Base-by-base conservation (phyloP, 2,888 invertebrate species). In the Petrolisthes manimaculis region DNA sequence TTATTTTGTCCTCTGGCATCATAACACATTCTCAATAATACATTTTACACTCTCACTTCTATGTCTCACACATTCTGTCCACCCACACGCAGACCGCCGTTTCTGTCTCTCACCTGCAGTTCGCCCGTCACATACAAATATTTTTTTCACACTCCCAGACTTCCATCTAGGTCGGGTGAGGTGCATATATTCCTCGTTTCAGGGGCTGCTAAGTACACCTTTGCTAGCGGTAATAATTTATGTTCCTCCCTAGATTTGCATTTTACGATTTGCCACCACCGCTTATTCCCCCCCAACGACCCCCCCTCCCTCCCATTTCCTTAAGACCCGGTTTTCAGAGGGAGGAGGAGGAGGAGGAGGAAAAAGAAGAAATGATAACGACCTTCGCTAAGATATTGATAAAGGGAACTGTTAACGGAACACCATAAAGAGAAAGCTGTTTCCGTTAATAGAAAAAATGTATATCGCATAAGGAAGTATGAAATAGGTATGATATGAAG, bases 191-290 rank as follows among this genome's bases (percentile, higher is more conserved):
- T 83, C 21, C 61, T 8, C 69, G 6, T 78, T 69, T 69, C 83
- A 53, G 77, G 83, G 77, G n/a, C n/a, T n/a, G 83, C 83, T 83
- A 83, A 83, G 61, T 78, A 69, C 83, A 78, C 83, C 83, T 56
- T 86, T 55, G 24, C 24, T 71, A 83, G 79, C 78, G 53, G 83
- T 83, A 83, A 82, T 86, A 86, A 83, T 86, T 86, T 82, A 86
- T 86, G 86, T 83, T 75, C 69, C 69, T 83, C 83, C 67, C 53
- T 75, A 56, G 78, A 86, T 86, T 86, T 86, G 86, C 83, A 86
- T 86, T 86, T 86, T 86, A 83, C 86, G 83, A 86, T 74, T 81
- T 37, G 74, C 81, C 61, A 61, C 79, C 81, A 69, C 71, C n/a
- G n/a, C n/a, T 86, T 74, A 86, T 86, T 71, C 55, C 74, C 24